Conservation (phyloP, 2,797 vertebrate genomes). For the Ispidina lecontei region DNA sequence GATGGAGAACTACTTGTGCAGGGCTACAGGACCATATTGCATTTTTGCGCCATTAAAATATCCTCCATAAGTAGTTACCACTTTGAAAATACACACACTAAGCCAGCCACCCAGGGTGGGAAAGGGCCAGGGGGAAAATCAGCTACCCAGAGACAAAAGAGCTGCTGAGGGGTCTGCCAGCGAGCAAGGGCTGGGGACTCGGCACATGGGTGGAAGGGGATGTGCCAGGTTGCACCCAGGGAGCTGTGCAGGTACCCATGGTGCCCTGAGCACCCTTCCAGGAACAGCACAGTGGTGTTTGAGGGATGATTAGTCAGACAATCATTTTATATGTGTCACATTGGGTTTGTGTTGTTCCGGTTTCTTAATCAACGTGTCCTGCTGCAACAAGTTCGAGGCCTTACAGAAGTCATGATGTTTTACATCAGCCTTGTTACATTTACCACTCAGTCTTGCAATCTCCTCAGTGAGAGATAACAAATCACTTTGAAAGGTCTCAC, state of each 20-base stretch:
- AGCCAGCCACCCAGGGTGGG: rapidly evolving
- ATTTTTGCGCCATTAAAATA: neutral
- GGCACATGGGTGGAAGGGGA: neutral
- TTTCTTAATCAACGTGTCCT: constrained; percentile 9
- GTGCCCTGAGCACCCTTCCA: neutral
- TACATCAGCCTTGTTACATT: neutral
- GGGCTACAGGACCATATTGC: neutral
- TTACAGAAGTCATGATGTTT: neutral
- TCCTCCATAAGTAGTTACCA: neutral
- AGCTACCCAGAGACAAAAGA: rapidly evolving
- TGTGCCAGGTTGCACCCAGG: neutral
- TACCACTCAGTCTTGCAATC: constrained; percentile 14
- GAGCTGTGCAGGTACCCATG: rapidly evolving
- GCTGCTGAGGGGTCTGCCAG: neutral
- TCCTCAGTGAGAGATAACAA: constrained; percentile 17
- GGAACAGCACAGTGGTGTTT: neutral
- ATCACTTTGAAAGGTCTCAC: constrained; percentile 32
- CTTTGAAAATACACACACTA: neutral
- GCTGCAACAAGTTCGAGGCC: constrained; percentile 23
- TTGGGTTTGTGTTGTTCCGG: neutral
- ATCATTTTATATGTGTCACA: neutral
- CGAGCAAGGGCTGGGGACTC: neutral
- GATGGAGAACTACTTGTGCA: neutral
- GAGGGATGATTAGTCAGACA: neutral
- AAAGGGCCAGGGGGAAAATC: neutral